These are phyloP conservation scores for Podiceps cristatus DNA, from an alignment of 2,113 vertebrate genomes.

Conservation along the genomic window DNA sequence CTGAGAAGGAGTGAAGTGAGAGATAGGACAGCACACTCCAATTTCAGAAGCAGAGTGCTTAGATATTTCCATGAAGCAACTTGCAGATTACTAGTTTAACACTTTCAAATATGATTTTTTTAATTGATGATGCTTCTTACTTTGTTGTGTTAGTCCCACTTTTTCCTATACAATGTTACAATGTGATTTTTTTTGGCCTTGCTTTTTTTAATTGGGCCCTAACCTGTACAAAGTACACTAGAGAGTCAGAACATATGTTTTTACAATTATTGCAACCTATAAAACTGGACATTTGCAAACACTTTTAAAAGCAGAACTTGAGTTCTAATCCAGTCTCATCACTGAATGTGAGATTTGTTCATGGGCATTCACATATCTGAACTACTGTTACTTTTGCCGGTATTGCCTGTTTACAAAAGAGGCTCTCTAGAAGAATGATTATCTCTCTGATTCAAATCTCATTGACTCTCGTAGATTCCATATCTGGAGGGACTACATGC, in stretches of 20 bases:
- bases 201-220: not conserved
- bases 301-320: not conserved
- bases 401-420: not conserved
- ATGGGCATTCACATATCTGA: not conserved
- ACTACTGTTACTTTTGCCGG: not conserved
- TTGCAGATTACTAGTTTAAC: not conserved
- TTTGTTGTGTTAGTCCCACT: not conserved
- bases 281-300: not conserved
- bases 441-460: not conserved
- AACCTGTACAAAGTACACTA: not conserved
- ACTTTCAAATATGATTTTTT: not conserved
- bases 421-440: not conserved
- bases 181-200: not conserved
- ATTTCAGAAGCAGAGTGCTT: not conserved
- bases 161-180: not conserved
- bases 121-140: not conserved
- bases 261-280: not conserved
- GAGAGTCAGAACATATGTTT: not conserved
- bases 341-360: not conserved
- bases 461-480: conserved; percentile 4
- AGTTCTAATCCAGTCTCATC: not conserved
- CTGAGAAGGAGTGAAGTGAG: not conserved
- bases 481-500: not conserved
- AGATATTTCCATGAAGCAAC: not conserved
- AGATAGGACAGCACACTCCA: not conserved